Evolutionary conservation across 2,113 vertebrate genomes (phyloP).

Genomic region (Labeo rohita): DNA sequence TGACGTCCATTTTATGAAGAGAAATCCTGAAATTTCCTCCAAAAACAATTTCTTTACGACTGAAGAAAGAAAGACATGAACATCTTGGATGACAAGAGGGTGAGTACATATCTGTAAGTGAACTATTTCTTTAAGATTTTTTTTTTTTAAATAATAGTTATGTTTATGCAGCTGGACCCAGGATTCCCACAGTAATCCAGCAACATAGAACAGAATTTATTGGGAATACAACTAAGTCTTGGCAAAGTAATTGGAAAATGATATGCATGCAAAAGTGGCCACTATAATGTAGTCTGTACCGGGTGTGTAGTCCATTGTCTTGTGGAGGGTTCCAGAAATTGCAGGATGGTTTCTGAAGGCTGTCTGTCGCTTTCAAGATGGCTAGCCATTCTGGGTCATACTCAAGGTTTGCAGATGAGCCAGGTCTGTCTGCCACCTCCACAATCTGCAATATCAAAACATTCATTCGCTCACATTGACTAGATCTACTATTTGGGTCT

Average conservation of each 20-base stretch:
- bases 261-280: background rate
- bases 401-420: conserved; percentile 82
- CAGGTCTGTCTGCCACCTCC: conserved; percentile 87
- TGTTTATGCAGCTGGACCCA: too few relatives aligned
- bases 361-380: conserved; percentile 87
- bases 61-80: too few relatives aligned
- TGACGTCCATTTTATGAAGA: too few relatives aligned
- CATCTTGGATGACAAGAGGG: too few relatives aligned
- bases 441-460: conserved; percentile 71
- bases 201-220: too few relatives aligned
- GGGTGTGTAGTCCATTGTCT: conserved; percentile 86
- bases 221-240: too few relatives aligned
- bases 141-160: too few relatives aligned
- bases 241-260: background rate
- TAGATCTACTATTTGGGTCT: background rate
- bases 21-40: too few relatives aligned
- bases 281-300: conserved; percentile 22
- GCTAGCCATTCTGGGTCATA: conserved; percentile 96
- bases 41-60: too few relatives aligned
- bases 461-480: background rate
- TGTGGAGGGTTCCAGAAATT: conserved; percentile 88
- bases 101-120: too few relatives aligned
- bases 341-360: conserved; percentile 80
- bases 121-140: too few relatives aligned
- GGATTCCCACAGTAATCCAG: too few relatives aligned